Evolutionary conservation across 2,113 vertebrate species (phyloP).

Genomic region (Sterna hirundo): DNA sequence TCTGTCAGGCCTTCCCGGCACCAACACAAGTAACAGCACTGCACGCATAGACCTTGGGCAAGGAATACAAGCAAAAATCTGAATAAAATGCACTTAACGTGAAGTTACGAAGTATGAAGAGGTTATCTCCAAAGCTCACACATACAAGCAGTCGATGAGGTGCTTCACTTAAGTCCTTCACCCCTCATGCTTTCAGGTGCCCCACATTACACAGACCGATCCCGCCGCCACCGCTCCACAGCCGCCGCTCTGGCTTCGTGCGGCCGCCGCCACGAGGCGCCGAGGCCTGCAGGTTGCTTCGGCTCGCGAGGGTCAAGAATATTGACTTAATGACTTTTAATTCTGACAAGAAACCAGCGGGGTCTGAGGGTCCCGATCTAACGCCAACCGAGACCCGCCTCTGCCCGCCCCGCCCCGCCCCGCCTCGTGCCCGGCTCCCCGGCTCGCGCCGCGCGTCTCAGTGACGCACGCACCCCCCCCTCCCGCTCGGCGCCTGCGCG

Average conservation of each 20-base stretch:
- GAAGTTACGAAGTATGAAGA: rapidly evolving
- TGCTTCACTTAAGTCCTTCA: background rate
- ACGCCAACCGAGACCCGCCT: too few species aligned
- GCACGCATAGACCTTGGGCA: background rate
- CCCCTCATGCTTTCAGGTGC: background rate
- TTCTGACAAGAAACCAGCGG: background rate
- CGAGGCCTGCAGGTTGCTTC: rapidly evolving
- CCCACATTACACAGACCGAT: background rate
- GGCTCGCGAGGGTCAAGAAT: background rate
- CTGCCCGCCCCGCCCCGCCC: background rate
- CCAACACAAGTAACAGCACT: background rate
- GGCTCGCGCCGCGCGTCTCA: background rate
- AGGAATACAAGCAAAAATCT: background rate
- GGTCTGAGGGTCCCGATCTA: background rate
- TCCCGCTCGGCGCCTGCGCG: background rate
- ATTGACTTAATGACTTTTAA: background rate
- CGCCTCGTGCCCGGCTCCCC: background rate
- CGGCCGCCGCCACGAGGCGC: background rate
- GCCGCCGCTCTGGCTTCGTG: background rate
- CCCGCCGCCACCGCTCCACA: background rate
- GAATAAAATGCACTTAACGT: background rate
- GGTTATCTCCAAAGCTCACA: background rate
- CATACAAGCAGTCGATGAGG: rapidly evolving
- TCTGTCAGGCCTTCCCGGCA: background rate
- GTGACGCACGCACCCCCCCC: background rate